Conservation (phyloP, 2,113 vertebrate genomes). For the Pseudois nayaur region DNA sequence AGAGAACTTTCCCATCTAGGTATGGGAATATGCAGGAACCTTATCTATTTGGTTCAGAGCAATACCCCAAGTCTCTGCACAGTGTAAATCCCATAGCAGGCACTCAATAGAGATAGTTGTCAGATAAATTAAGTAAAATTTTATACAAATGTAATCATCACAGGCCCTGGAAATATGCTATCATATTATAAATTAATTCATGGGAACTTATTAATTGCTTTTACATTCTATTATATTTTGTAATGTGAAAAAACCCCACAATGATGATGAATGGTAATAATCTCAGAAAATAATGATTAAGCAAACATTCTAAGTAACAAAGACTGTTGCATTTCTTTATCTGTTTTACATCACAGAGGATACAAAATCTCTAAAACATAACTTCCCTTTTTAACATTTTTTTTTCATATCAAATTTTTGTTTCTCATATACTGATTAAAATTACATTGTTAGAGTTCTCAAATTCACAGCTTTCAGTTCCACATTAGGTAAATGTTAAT, state of each 20-base stretch:
- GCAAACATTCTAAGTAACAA: neutral
- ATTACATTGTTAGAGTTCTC: neutral
- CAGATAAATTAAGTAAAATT: neutral
- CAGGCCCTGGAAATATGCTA: neutral
- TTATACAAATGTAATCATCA: neutral
- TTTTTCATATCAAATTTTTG: slow-evolving; percentile 13
- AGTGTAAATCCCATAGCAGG: neutral
- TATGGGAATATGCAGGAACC: neutral
- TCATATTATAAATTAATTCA: slow-evolving; percentile 10
- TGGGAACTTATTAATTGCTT: neutral
- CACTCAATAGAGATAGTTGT: neutral
- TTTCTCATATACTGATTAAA: neutral
- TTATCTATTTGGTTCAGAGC: neutral
- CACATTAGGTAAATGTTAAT: neutral
- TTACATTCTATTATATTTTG: neutral
- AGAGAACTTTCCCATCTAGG: neutral
- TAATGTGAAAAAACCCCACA: neutral
- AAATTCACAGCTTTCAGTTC: neutral
- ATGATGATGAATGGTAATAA: neutral
- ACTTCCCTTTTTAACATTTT: neutral
- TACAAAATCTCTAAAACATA: neutral
- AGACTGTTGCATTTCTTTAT: neutral
- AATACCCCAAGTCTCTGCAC: neutral
- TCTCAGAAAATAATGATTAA: neutral
- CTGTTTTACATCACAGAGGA: neutral